phyloP scores from a whole-genome alignment of 2,113 vertebrate species.

The Procavia capensis region DNA sequence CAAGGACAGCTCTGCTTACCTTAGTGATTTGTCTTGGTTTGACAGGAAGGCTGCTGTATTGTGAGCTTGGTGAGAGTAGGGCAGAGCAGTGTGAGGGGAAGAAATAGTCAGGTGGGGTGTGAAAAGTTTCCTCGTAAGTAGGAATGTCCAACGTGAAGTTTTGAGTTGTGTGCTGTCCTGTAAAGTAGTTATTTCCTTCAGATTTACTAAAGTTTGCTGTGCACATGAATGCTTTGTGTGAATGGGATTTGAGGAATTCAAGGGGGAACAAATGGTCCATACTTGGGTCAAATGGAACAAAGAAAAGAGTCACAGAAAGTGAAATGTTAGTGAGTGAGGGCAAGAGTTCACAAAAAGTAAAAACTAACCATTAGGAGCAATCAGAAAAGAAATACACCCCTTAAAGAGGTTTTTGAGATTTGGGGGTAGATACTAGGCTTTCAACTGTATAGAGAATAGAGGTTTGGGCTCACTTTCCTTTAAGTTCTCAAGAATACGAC shows the following conservation, averaged over 20 bases:
- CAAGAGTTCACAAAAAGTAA: background rate
- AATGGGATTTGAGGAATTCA: background rate
- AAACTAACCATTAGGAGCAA: background rate
- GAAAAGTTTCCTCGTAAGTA: background rate
- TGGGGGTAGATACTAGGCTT: background rate
- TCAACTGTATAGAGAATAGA: background rate
- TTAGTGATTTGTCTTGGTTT: rapidly evolving
- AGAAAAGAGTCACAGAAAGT: background rate
- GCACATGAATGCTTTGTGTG: background rate
- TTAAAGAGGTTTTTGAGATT: background rate
- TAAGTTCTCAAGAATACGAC: background rate
- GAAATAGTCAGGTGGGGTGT: background rate
- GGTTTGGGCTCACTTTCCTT: background rate
- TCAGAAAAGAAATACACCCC: background rate
- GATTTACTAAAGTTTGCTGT: too few species aligned
- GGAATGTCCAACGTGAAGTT: background rate
- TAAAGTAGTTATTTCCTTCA: background rate
- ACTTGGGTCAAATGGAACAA: background rate
- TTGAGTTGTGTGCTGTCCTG: background rate
- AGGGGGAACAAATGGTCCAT: background rate
- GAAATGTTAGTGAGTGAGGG: background rate
- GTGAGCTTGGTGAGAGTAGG: background rate
- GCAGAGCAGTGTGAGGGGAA: background rate
- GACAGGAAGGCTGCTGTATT: background rate
- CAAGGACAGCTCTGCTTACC: background rate